Evolutionary conservation across 2,888 invertebrate species (phyloP).

Genomic region (Apantesis nais): DNA sequence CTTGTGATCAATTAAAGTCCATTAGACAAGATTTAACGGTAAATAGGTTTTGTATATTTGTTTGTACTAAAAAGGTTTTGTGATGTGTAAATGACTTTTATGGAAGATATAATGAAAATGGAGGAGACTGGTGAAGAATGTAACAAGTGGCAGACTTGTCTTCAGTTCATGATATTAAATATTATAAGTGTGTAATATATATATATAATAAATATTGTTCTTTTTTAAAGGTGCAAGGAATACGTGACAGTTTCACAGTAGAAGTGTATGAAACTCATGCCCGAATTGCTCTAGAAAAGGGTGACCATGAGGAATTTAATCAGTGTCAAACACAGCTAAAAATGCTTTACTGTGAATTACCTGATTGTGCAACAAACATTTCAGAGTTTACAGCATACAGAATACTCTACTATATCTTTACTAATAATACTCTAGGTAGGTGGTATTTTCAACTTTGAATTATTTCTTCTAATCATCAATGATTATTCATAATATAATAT

Average conservation of each 20-base stretch:
- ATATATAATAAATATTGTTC: neutral
- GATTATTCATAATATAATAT: no score
- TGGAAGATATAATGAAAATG: neutral
- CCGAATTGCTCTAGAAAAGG: conserved; percentile 98
- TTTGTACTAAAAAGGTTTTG: no score
- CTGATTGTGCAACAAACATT: conserved; percentile 88
- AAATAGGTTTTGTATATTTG: conserved; percentile 22
- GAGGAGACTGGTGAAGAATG: neutral
- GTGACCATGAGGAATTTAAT: conserved; percentile 99
- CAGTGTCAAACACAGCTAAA: conserved; percentile 99
- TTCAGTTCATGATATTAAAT: neutral
- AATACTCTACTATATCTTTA: conserved; percentile 98
- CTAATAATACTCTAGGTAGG: conserved; percentile 97
- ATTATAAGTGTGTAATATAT: conserved; percentile 23
- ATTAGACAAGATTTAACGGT: conserved; percentile 99
- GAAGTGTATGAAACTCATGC: conserved; percentile 99
- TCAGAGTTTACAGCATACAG: conserved; percentile 98
- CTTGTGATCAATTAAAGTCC: conserved; percentile 99
- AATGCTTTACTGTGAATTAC: conserved; percentile 95
- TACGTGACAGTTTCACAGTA: conserved; percentile 97
- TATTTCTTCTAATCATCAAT: neutral
- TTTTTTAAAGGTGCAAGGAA: conserved; percentile 93
- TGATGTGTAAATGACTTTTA: neutral
- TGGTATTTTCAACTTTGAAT: conserved; percentile 25
- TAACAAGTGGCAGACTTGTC: neutral